Conservation (phyloP, 2,888 invertebrate genomes). For the Steromphala cineraria region DNA sequence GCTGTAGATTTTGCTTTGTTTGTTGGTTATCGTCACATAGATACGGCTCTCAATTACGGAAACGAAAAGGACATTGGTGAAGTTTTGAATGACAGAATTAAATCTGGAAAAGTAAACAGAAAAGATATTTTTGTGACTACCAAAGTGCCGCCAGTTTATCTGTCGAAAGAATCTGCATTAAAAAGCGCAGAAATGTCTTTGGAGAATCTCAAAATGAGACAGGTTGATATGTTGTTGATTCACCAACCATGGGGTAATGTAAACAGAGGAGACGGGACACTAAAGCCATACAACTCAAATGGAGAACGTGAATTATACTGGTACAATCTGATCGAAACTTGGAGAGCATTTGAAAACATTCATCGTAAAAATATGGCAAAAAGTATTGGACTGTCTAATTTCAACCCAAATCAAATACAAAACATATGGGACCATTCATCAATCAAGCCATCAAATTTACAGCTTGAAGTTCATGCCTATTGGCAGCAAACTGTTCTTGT, state of each 20-base stretch:
- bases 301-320: constrained; percentile 42
- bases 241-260: constrained; percentile 61
- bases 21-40: constrained; percentile 58
- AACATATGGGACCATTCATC: constrained; percentile 43
- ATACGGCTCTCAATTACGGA: constrained; percentile 57
- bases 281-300: constrained; percentile 34
- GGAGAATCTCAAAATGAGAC: constrained; percentile 50
- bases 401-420: constrained; percentile 51
- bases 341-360: constrained; percentile 53
- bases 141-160: constrained; percentile 49
- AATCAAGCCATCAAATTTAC: constrained; percentile 56
- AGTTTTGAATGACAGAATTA: constrained; percentile 43
- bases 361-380: constrained; percentile 42
- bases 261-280: constrained; percentile 48
- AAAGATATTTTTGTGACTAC: constrained; percentile 60
- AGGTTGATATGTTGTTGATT: constrained; percentile 61
- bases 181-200: constrained; percentile 51
- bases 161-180: constrained; percentile 42
- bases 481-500: constrained; percentile 50
- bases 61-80: constrained; percentile 60
- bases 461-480: constrained; percentile 64
- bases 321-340: constrained; percentile 51
- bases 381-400: constrained; percentile 65
- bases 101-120: constrained; percentile 46
- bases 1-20: constrained; percentile 53